These are phyloP conservation scores for Scolopax mira DNA, from an alignment of 2,113 vertebrate genomes.

Conservation along the genomic window DNA sequence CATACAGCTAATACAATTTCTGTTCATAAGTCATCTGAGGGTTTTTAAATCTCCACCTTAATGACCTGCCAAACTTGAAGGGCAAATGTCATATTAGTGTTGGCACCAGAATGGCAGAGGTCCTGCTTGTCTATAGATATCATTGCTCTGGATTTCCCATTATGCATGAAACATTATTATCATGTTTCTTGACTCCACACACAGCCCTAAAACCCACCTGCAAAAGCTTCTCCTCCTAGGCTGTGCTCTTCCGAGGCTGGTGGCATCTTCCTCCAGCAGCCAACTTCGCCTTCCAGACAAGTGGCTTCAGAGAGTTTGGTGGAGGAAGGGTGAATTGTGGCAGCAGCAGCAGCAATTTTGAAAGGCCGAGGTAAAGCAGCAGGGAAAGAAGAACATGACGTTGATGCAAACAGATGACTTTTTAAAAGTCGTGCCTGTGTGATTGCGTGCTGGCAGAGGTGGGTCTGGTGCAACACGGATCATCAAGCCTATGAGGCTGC, in stretches of 20 bases:
- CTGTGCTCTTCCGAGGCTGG: background rate
- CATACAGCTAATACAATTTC: background rate
- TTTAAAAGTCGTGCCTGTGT: accelerated
- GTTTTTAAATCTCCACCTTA: background rate
- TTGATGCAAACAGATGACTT: background rate
- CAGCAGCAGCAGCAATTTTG: background rate
- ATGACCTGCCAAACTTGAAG: background rate
- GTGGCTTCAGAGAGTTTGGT: background rate
- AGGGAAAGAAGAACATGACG: background rate
- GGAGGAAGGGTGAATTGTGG: background rate
- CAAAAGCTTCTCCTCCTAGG: background rate
- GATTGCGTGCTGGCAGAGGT: background rate
- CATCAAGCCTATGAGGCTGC: accelerated
- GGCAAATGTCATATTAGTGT: background rate
- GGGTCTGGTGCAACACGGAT: background rate
- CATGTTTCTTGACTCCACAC: background rate
- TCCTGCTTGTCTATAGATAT: background rate
- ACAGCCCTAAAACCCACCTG: background rate
- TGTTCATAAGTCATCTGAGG: background rate
- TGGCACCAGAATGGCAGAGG: background rate
- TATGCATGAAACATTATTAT: background rate
- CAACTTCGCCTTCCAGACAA: background rate
- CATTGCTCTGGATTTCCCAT: background rate
- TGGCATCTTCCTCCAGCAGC: background rate
- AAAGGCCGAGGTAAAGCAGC: background rate